Conservation (phyloP, 53 echinoderm and acorn worm genomes). For the Holothuria scabra region DNA sequence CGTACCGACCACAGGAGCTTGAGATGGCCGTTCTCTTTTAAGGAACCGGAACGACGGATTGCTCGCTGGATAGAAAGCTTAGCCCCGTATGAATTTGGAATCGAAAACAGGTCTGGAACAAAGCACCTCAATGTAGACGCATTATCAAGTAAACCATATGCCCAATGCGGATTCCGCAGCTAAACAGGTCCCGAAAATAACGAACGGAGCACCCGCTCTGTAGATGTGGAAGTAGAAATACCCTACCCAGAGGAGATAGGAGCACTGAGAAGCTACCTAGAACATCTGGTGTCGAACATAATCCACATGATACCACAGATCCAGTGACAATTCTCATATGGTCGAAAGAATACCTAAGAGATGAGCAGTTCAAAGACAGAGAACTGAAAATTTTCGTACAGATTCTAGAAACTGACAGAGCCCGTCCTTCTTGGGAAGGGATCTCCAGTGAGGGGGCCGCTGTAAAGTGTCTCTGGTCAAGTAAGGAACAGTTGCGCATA, state of each 20-base stretch:
- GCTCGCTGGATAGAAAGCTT: not conserved
- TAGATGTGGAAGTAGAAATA: no score
- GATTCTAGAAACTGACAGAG: not conserved
- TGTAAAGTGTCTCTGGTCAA: not conserved
- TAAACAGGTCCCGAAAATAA: no score
- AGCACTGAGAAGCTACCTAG: no score
- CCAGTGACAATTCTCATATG: not conserved
- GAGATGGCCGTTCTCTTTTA: conserved; percentile 1
- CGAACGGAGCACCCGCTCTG: no score
- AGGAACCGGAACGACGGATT: not conserved
- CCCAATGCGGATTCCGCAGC: not conserved
- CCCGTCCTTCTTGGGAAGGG: conserved; percentile 6
- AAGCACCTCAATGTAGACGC: conserved; percentile 4
- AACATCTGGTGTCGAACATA: not conserved
- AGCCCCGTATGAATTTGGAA: not conserved
- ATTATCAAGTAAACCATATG: not conserved
- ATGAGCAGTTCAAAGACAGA: conserved; percentile 13
- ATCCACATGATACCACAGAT: not conserved
- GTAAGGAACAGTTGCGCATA: not conserved
- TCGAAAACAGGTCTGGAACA: not conserved
- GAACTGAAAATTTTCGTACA: not conserved
- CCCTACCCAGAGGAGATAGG: no score
- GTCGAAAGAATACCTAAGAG: conserved; percentile 2
- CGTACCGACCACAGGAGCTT: conserved; percentile 7
- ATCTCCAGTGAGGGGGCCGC: not conserved